Base-by-base conservation (phyloP, 37 sponge, comb jelly and placozoan genomes). In the Cliona cf. orientalis region DNA sequence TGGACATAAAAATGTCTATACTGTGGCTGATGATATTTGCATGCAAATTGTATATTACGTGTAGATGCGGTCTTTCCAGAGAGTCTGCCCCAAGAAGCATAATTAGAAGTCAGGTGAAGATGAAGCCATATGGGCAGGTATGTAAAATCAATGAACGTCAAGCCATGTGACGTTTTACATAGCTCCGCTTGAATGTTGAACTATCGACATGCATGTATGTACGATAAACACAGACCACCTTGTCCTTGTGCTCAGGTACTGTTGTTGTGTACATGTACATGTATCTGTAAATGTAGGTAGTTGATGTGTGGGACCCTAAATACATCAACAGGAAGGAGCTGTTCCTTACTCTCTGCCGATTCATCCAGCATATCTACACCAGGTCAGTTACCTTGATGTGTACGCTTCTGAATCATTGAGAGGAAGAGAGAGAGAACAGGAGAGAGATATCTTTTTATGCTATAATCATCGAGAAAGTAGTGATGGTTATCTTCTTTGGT, bases 11-110 rank as follows among this genome's bases (percentile, higher is more conserved):
- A n/a, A n/a, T n/a, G n/a, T n/a, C n/a, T n/a, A n/a, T n/a, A n/a
- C n/a, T n/a, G n/a, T 7, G 21, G 31, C 22, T 6, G 37, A 62
- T 17, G 23, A 4, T 3, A 35, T 7, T 58, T 70, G 31, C 31
- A 6, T 31, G 33, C 22, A 56, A 2, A 21, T 2, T 31, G 1
- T 12, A 2, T 36, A n/a, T n/a, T n/a, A 12, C 78, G 23, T 82
- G 25, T 38, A 96, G 96, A 41, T 75, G 81, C 83, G 96, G 96
- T 21, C 22, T 96, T 33, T 82, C 91, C 42, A 91, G 95, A 1
- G 96, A 93, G 39, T 37, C 86, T 45, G 85, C 87, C 9, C 96
- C 96, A 63, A 76, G 94, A 21, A 58, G 72, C 69, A 89, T 96
- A 65, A 87, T 94, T 35, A 73, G 75, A 36, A 94, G 89, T 66